phyloP scores from a whole-genome alignment of 2,888 invertebrate genomes.

The Prenolepis imparis region DNA sequence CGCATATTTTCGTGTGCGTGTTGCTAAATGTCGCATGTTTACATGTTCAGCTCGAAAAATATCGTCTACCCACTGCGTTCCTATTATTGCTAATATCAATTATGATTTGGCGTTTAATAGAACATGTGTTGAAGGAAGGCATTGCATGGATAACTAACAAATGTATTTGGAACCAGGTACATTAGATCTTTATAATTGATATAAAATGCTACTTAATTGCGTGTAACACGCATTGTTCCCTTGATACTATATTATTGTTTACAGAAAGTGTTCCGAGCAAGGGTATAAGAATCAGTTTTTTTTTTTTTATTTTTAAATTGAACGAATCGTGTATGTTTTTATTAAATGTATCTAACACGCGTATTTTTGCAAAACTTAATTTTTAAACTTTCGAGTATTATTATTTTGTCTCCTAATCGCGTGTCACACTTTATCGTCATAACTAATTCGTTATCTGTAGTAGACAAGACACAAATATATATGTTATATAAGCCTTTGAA shows the following conservation, averaged over 20 bases:
- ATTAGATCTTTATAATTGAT: constrained; percentile 55
- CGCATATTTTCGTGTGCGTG: neutral
- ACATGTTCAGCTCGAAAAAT: constrained; percentile 41
- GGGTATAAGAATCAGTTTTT: neutral
- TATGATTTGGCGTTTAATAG: constrained; percentile 78
- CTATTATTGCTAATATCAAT: constrained; percentile 20
- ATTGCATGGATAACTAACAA: constrained; percentile 68
- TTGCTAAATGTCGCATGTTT: constrained; percentile 50
- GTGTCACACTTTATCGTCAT: constrained; percentile 11
- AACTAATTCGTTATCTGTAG: constrained; percentile 15
- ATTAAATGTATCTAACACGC: neutral
- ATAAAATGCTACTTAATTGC: neutral
- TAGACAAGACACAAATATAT: neutral
- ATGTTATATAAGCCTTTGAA: constrained; percentile 27
- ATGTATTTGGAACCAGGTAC: constrained; percentile 71
- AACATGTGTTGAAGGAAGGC: constrained; percentile 68
- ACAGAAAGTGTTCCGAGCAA: neutral
- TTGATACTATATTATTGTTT: neutral
- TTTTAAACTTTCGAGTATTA: neutral
- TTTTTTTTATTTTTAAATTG: neutral
- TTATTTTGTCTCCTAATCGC: neutral
- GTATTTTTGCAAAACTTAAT: neutral
- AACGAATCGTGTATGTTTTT: neutral
- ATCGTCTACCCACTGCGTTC: constrained; percentile 14
- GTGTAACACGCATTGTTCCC: neutral